phyloP scores from a whole-genome alignment of 2,113 vertebrate species.

The Sphyrna mokarran region DNA sequence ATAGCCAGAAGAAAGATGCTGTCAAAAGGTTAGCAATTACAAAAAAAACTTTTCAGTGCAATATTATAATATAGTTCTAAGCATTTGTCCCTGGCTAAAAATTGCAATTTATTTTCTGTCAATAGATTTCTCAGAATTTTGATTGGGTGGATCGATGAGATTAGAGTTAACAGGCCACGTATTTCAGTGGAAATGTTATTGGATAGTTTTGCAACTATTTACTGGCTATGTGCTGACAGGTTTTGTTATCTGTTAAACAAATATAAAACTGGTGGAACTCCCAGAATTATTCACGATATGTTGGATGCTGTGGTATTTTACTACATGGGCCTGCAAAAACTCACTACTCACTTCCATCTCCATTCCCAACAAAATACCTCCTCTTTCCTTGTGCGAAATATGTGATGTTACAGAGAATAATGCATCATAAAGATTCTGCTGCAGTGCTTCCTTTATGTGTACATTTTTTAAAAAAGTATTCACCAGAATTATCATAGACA shows the following conservation, averaged over 20 bases:
- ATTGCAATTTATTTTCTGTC: neutral
- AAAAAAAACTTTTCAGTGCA: neutral
- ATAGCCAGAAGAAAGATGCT: constrained; percentile 69
- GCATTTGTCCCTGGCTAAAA: neutral
- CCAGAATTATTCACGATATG: neutral
- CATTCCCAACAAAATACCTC: neutral
- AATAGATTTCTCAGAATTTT: neutral
- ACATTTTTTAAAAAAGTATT: too few species aligned
- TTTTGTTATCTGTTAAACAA: neutral
- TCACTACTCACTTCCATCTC: neutral
- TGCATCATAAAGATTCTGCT: too few species aligned
- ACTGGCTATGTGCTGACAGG: neutral
- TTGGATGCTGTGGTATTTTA: neutral
- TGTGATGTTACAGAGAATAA: too few species aligned
- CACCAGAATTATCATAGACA: too few species aligned
- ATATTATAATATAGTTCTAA: neutral
- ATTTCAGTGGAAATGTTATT: neutral
- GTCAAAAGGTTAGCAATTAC: constrained; percentile 72
- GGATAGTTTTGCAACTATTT: neutral
- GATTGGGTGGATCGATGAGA: neutral
- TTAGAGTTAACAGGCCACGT: neutral
- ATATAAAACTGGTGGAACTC: neutral
- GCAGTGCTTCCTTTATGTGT: too few species aligned
- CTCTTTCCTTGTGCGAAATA: too few species aligned
- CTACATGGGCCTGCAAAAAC: neutral